Base-by-base conservation (phyloP, 2,888 invertebrate genomes). In the Isotomurus palustris region DNA sequence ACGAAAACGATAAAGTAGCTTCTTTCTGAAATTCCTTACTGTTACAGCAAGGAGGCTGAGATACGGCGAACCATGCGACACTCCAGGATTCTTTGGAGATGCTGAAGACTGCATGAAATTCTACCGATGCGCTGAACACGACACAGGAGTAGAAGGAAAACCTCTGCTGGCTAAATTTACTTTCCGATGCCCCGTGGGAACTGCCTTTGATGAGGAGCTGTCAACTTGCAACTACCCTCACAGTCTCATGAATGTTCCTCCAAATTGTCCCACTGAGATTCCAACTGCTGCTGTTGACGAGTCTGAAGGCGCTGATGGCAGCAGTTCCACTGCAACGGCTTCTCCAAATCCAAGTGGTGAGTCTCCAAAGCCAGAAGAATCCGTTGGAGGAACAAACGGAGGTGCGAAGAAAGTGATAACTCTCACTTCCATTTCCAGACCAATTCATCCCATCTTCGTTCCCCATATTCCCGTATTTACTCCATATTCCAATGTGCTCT, bases 71-170 rank as follows among this genome's bases (percentile, higher is more conserved):
- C 35, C 48, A 4, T 66, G 66, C 40, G 22, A 48, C 5, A 47
- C 56, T 17, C 45, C 57, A 5, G 66, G 66, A 29, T 66, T 56
- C 47, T 66, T 54, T 44, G 60, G 38, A 27, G 57, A 63, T 53
- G 38, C 29, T 14, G 48, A 56, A 6, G 57, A 63, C 50, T 66
- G 66, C 41, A 28, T 53, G 25, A 58, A 58, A 35, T 66, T 66
- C 47, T 63, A 63, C 53, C 58, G 66, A 1, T 66, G 66, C 49
- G 66, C 60, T 8, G 62, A 60, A 17, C 58, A 59, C 24, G 36
- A 48, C n/a, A 52, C 47, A 1, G n/a, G n/a, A n/a, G 43, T 43
- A 22, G 57, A 59, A 8, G 38, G 19, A n/a, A 45, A 40, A 22
- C 49, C 51, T 1, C 38, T 41, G 17, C 51, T 45, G 1, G 22